These are phyloP conservation scores for Enteromius unitaeniatus DNA, from an alignment of 2,797 vertebrate species.

Conservation along the genomic window DNA sequence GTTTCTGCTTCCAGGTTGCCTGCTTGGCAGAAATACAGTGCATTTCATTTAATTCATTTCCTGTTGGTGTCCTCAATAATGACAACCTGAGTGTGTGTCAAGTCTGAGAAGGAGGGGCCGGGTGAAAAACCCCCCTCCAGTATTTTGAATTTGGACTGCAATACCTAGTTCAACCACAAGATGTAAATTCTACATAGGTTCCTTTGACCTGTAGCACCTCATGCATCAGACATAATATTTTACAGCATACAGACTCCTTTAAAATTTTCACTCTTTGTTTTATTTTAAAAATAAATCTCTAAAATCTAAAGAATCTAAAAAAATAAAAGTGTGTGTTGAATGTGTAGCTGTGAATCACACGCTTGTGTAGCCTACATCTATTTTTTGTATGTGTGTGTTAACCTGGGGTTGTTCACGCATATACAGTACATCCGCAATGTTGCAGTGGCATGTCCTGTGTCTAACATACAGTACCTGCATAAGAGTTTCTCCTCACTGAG, in stretches of 20 bases:
- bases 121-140: too few species aligned
- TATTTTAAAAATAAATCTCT: neutral
- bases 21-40: too few species aligned
- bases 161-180: too few species aligned
- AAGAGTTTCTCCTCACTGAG: neutral
- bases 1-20: too few species aligned
- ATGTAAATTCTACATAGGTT: too few species aligned
- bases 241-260: neutral
- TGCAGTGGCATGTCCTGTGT: neutral
- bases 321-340: neutral
- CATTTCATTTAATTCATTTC: too few species aligned
- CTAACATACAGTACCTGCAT: neutral
- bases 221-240: conserved; percentile 28
- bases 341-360: neutral
- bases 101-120: too few species aligned
- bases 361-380: neutral
- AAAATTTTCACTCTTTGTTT: too few species aligned
- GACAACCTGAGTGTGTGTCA: too few species aligned
- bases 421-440: neutral
- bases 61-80: too few species aligned
- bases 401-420: neutral
- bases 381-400: neutral
- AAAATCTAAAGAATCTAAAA: neutral
- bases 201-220: conserved; percentile 36
- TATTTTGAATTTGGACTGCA: too few species aligned